Evolutionary conservation across 2,113 vertebrate genomes (phyloP), one percentile per base, ranked within the genome.

Genomic region (Apistogramma diplotaenia): DNA sequence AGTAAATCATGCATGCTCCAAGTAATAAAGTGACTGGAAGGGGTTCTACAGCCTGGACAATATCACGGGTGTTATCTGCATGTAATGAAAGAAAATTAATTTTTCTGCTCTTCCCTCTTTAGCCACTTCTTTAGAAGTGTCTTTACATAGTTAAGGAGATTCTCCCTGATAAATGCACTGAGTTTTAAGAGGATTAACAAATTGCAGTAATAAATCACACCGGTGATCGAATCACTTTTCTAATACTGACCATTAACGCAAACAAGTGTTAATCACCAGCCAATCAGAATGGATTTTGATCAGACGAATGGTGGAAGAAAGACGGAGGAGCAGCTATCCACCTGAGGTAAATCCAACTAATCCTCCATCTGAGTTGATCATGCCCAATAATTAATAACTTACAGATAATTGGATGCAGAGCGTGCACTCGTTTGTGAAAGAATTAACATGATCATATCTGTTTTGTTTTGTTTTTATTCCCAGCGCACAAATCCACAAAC

Each of bases 211-310:
- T 51, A 76, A 77, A 82, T 85, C 65, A 60, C 71, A 43, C 18
- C 21, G 59, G 76, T 85, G 87, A 89, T 93, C 72, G 83, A 84
- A 87, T 76, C 40, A 78, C 21, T 76, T 85, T 71, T 79, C 74
- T 57, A 88, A 87, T 87, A 83, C 70, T 87, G 74, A 90, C 73
- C 84, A 91, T 89, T 89, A 89, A 92, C 90, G 91, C 90, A 83
- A 87, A 80, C 75, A 31, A 92, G 91, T 92, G 89, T 93, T 89
- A 88, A 91, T 93, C 92, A 90, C 81, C 91, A 92, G 92, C 92
- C 92, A 86, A 82, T 93, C 88, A 84, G 67, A 92, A 55, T 93
- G 92, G 92, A 92, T 91, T 91, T 93, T 93, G 87, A 91, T 93
- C 84, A 88, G 92, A 92, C 76, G 91, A 90, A 89, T 86, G 76